Percentiles rank a stretch among this genome's conserved stretches.
These are phyloP conservation scores for Micronycteris hirsuta DNA, from an alignment of 2,113 vertebrate genomes.

Conservation along the genomic window DNA sequence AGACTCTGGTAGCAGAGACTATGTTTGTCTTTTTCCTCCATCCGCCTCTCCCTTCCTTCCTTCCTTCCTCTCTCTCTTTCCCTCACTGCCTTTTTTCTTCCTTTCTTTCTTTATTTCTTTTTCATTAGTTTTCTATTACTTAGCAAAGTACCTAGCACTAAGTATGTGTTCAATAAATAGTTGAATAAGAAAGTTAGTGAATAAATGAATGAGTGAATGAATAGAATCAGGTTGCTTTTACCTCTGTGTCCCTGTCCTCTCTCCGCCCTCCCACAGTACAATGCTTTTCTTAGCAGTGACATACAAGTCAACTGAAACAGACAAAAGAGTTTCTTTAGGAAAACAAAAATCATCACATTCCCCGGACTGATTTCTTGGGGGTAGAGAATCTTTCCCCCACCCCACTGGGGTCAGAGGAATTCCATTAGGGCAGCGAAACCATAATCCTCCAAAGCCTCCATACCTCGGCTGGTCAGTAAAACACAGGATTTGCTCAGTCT, in stretches of 20 bases:
- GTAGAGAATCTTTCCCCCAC: not conserved
- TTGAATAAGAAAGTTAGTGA: not conserved
- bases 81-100: not conserved
- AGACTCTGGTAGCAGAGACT: not conserved
- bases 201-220: not conserved
- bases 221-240: not conserved
- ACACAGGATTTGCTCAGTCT: slow-evolving; percentile 37
- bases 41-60: too few species aligned
- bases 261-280: not conserved
- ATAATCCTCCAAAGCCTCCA: slow-evolving; percentile 17
- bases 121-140: not conserved
- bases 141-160: not conserved
- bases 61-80: too few species aligned
- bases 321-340: not conserved
- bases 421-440: not conserved
- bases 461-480: not conserved
- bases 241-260: not conserved
- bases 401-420: slow-evolving; percentile 6
- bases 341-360: not conserved
- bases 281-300: not conserved
- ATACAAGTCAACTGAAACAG: not conserved
- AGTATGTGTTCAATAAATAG: not conserved
- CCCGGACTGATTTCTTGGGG: not conserved
- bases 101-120: not conserved
- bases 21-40: rapidly evolving